Conservation (phyloP, 2,113 vertebrate genomes). For the Tragelaphus imberbis region DNA sequence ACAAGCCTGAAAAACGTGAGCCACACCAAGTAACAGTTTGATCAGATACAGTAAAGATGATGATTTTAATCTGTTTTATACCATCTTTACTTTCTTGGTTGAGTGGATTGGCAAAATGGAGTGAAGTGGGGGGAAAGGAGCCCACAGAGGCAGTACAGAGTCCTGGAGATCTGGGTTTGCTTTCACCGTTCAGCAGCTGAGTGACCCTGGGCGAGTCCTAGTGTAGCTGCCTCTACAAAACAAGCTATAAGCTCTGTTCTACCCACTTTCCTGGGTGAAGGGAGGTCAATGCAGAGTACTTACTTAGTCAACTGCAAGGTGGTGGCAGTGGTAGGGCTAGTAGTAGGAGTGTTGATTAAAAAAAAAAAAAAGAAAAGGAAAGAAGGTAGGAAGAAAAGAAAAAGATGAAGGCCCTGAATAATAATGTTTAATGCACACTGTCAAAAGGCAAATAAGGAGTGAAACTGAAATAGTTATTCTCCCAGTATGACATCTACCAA, state of each 20-base stretch:
- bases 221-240: not conserved
- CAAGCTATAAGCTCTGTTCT: not conserved
- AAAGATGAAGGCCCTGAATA: not conserved
- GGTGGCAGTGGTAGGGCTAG: not conserved
- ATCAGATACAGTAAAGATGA: not conserved
- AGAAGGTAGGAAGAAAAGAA: not conserved
- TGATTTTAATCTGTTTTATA: not conserved
- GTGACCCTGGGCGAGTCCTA: not conserved
- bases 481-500: not conserved
- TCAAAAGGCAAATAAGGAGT: not conserved
- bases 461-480: not conserved
- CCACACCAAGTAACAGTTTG: not conserved
- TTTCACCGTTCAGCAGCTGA: not conserved
- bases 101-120: not conserved
- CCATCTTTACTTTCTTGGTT: not conserved
- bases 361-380: not conserved
- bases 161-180: not conserved
- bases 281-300: not conserved
- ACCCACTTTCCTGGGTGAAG: not conserved
- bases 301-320: not conserved
- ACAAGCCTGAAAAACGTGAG: not conserved
- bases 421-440: not conserved
- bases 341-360: not conserved
- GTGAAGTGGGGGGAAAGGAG: not conserved
- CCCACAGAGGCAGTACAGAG: not conserved